Base-by-base conservation (phyloP, 1,140 invertebrate species). In the Plectus sambesii region DNA sequence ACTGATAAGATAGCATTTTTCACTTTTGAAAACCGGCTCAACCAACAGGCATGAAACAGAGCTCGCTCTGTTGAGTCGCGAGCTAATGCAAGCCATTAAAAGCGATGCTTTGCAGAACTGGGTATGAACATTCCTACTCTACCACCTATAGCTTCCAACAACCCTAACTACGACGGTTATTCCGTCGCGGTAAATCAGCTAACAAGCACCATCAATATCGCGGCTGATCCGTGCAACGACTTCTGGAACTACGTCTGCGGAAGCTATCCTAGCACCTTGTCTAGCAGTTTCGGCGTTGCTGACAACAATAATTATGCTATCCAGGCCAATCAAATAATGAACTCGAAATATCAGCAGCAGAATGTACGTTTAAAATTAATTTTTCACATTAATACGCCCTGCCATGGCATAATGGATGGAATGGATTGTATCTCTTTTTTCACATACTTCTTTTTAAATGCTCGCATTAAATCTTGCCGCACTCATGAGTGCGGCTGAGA, bases 171-270 rank as follows among this genome's bases (percentile, higher is more conserved):
- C n/a, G n/a, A n/a, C n/a, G n/a, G n/a, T n/a, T n/a, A n/a, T n/a
- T 20, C 38, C 38, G 20, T 23, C n/a, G 38, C 20, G 5, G 19
- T 23, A 19, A 39, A 19, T 5, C 5, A 5, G 20, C 19, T 19
- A 20, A 19, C 20, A 23, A 5, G 19, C n/a, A 20, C 38, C 20
- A 82, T 94, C 70, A 84, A 96, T 67, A 68, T 71, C 0, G 74
- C 71, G 1, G 76, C 81, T 2, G 77, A 92, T 69, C 89, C 90
- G 0, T 97, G 92, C 69, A 77, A 87, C 5, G 87, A 97, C 71
- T 97, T 96, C 72, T 97, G 93, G 70, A 76, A 83, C 45, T 96
- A 84, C 70, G 79, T 89, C 0, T 96, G 90, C 65, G 87, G 87
- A 15, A 83, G 83, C 0, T 93, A 87, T 87, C 80, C 89, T 20